phyloP scores from a whole-genome alignment of 1,140 invertebrate species.

The Macrocentrus cingulum region DNA sequence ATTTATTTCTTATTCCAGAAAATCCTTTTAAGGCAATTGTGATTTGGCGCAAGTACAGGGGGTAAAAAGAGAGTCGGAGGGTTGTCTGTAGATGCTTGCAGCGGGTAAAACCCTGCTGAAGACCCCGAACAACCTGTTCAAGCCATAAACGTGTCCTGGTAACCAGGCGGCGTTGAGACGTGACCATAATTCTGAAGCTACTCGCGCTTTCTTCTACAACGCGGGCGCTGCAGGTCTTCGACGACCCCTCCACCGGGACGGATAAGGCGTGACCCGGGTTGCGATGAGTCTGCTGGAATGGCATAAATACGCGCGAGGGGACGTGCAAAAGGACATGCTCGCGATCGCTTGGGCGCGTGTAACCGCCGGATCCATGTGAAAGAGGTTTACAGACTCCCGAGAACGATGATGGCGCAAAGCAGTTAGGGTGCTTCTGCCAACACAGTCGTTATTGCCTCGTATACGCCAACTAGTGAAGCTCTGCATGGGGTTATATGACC shows the following conservation, averaged over 20 bases:
- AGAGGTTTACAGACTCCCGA: not conserved
- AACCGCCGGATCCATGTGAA: not conserved
- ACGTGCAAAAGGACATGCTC: not conserved
- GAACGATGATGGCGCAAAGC: not conserved
- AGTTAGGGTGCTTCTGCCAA: not conserved
- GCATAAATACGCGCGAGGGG: not conserved
- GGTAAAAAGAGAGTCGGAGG: not conserved
- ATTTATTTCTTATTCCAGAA: not conserved
- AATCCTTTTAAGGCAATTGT: conserved; percentile 3
- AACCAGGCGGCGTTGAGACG: not conserved
- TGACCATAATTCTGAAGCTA: not conserved
- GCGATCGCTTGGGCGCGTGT: not conserved
- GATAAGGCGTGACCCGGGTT: not conserved
- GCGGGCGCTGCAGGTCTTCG: not conserved
- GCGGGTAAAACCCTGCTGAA: not conserved
- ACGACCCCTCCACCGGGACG: not conserved
- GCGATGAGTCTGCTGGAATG: not conserved
- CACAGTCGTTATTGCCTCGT: not conserved
- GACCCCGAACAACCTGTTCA: conserved; percentile 1
- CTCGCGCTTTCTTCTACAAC: not conserved
- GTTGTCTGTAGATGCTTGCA: not conserved
- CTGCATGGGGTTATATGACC: not conserved
- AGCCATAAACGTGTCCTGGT: not conserved
- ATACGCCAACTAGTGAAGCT: not conserved
- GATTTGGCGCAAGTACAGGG: not conserved